Conservation (phyloP, 2,113 vertebrate genomes). For the Mustelus asterias region DNA sequence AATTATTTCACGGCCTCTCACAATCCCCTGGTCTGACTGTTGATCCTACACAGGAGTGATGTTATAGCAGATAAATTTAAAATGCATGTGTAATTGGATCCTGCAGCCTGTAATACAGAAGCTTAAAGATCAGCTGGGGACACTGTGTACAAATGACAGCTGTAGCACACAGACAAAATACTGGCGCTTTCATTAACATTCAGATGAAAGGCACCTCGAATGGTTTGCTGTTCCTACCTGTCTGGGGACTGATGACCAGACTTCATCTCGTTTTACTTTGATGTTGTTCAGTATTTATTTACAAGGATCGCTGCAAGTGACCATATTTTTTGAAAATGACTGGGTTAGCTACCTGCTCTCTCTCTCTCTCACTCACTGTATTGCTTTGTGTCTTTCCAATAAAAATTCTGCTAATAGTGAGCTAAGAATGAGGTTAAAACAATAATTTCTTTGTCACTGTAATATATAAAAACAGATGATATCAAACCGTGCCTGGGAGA, state of each 20-base stretch:
- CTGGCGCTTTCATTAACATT: background rate
- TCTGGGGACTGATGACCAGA: background rate
- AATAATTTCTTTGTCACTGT: background rate
- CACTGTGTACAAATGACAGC: conserved; percentile 15
- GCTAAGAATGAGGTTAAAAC: background rate
- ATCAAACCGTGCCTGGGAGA: background rate
- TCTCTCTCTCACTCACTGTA: background rate
- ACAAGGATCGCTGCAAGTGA: background rate
- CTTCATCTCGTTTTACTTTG: background rate
- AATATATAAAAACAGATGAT: background rate
- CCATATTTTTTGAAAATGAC: background rate
- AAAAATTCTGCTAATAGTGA: background rate
- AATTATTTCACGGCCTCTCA: background rate
- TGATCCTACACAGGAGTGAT: background rate
- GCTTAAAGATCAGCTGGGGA: conserved; percentile 28
- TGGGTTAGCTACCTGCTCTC: no score
- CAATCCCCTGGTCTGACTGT: background rate
- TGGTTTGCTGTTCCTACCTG: background rate
- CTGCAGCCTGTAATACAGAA: background rate
- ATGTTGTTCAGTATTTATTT: background rate
- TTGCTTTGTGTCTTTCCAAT: background rate
- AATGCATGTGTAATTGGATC: conserved; percentile 2
- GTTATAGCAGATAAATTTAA: background rate
- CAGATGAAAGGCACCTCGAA: background rate
- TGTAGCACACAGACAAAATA: background rate